Evolutionary conservation across 2,888 invertebrate species (phyloP).

Genomic region (Drosophila kanekoi): DNA sequence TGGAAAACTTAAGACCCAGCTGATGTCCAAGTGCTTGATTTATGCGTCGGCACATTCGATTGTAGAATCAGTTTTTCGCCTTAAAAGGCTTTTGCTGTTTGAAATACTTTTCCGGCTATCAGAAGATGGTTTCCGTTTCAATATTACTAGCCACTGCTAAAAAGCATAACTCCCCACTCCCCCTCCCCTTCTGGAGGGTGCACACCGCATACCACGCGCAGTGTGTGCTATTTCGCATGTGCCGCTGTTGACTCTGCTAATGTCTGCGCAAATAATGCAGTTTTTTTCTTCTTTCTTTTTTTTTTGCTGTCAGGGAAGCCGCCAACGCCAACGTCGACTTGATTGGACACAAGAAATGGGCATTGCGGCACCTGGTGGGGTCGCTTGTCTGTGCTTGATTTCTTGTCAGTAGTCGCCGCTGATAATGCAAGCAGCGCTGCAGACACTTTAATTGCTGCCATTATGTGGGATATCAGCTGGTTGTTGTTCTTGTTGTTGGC

Average conservation of each 20-base stretch:
- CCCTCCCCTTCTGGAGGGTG: no score
- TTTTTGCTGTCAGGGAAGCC: constrained; percentile 37
- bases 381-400: constrained; percentile 39
- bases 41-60: constrained; percentile 58
- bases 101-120: constrained; percentile 65
- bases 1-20: constrained; percentile 46
- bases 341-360: constrained; percentile 32
- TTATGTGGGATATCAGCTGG: constrained; percentile 31
- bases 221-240: constrained; percentile 49
- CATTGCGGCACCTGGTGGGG: not conserved
- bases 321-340: constrained; percentile 30
- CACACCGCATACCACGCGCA: not conserved
- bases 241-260: constrained; percentile 72
- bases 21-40: constrained; percentile 60
- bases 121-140: constrained; percentile 63
- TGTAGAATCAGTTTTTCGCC: constrained; percentile 42
- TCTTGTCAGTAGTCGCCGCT: constrained; percentile 44
- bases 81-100: constrained; percentile 66
- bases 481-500: constrained; percentile 25
- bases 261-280: constrained; percentile 73
- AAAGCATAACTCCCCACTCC: not conserved
- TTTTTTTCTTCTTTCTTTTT: constrained; percentile 29
- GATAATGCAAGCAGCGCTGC: constrained; percentile 36
- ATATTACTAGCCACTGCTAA: constrained; percentile 12
- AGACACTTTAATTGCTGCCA: constrained; percentile 47